These are phyloP conservation scores for Thunnus maccoyii DNA, from an alignment of 2,113 vertebrate species.

Conservation along the genomic window DNA sequence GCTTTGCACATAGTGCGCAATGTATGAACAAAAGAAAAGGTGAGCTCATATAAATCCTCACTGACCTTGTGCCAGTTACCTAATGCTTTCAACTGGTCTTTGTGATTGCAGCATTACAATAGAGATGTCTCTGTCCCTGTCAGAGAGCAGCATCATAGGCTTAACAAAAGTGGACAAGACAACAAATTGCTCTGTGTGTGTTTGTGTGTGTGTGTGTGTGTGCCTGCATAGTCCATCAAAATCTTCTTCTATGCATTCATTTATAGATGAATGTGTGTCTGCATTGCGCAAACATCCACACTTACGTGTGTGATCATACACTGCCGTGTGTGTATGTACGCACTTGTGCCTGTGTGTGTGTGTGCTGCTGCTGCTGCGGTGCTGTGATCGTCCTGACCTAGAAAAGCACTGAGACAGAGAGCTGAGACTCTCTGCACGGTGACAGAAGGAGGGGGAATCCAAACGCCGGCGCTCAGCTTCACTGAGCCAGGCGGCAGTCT, in stretches of 20 bases:
- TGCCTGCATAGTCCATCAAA: background rate
- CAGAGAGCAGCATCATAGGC: background rate
- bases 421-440: constrained; percentile 54
- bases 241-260: background rate
- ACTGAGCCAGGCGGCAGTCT: constrained; percentile 64
- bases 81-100: constrained; percentile 2
- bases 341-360: background rate
- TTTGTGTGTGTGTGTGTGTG: no score
- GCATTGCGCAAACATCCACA: constrained; percentile 6
- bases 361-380: constrained; percentile 50
- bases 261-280: background rate
- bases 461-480: constrained; percentile 52
- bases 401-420: constrained; percentile 76
- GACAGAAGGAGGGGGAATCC: constrained; percentile 72
- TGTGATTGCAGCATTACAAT: background rate
- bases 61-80: constrained; percentile 15
- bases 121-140: constrained; percentile 14
- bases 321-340: background rate
- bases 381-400: constrained; percentile 78
- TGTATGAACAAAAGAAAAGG: background rate
- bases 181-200: constrained; percentile 5
- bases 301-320: constrained; percentile 8
- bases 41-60: background rate
- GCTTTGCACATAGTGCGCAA: background rate
- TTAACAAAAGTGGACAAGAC: constrained; percentile 3